Evolutionary conservation across 2,888 invertebrate genomes (phyloP).

Genomic region (Synergus itoensis): DNA sequence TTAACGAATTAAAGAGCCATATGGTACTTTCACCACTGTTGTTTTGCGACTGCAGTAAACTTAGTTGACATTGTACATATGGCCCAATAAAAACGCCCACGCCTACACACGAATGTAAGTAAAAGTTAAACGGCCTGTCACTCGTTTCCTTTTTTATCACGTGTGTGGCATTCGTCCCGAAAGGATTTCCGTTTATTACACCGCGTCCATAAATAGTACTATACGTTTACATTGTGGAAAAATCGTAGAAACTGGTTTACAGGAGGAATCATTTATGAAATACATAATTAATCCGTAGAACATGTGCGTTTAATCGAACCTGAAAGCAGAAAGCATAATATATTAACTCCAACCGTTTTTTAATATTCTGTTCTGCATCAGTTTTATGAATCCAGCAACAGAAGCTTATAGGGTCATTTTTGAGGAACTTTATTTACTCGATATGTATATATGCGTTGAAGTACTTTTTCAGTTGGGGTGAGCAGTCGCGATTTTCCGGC

Average conservation of each 20-base stretch:
- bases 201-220: background rate
- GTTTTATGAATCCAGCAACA: background rate
- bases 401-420: background rate
- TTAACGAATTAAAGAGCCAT: slow-evolving; percentile 11
- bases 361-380: background rate
- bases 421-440: slow-evolving; percentile 27
- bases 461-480: slow-evolving; percentile 37
- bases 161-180: slow-evolving; percentile 28
- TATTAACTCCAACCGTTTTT: background rate
- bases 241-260: background rate
- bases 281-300: background rate
- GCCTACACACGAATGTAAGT: slow-evolving; percentile 56
- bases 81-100: slow-evolving; percentile 63
- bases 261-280: background rate
- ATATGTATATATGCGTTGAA: slow-evolving; percentile 1
- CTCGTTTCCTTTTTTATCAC: slow-evolving; percentile 38
- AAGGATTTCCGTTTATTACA: slow-evolving; percentile 35
- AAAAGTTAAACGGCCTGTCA: slow-evolving; percentile 59
- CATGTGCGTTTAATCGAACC: background rate
- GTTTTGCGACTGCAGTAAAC: slow-evolving; percentile 61
- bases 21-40: slow-evolving; percentile 57
- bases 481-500: slow-evolving; percentile 50
- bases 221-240: slow-evolving; percentile 8
- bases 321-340: background rate
- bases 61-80: slow-evolving; percentile 57